Conservation (phyloP, 2,113 vertebrate genomes). For the Apaloderma vittatum region DNA sequence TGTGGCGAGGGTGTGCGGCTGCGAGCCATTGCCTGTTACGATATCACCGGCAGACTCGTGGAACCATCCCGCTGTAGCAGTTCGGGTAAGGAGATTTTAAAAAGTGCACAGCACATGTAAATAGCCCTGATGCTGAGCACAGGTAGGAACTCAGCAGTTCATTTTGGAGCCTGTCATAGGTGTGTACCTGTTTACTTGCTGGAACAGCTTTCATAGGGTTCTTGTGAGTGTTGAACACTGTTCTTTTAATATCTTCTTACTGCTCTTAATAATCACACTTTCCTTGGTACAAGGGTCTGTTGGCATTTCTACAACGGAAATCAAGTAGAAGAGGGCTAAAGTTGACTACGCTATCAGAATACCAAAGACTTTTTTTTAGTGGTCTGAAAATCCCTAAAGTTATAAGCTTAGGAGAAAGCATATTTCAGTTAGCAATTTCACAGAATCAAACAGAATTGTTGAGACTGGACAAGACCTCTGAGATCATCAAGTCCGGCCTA, state of each 20-base stretch:
- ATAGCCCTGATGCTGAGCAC: neutral
- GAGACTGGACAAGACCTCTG: no score
- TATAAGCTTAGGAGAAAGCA: neutral
- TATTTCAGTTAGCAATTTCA: neutral
- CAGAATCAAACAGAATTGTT: no score
- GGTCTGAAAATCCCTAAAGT: neutral
- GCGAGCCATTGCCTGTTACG: conserved; percentile 86
- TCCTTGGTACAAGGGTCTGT: neutral
- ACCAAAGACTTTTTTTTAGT: neutral
- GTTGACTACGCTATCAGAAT: neutral
- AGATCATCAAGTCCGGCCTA: no score
- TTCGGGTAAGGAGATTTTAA: conserved; percentile 82
- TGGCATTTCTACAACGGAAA: neutral
- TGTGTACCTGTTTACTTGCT: neutral
- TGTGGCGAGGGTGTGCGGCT: conserved; percentile 89
- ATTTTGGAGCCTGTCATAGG: rapidly evolving
- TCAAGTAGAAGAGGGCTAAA: neutral
- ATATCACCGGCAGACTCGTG: conserved; percentile 83
- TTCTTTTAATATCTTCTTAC: neutral
- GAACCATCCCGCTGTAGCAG: conserved; percentile 84
- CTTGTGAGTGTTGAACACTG: rapidly evolving
- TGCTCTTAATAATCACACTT: neutral
- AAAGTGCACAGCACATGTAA: rapidly evolving
- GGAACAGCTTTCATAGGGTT: neutral
- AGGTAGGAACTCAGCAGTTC: rapidly evolving